These are phyloP conservation scores for Myotis brandtii DNA, from an alignment of 2,113 vertebrate genomes.

Conservation along the genomic window DNA sequence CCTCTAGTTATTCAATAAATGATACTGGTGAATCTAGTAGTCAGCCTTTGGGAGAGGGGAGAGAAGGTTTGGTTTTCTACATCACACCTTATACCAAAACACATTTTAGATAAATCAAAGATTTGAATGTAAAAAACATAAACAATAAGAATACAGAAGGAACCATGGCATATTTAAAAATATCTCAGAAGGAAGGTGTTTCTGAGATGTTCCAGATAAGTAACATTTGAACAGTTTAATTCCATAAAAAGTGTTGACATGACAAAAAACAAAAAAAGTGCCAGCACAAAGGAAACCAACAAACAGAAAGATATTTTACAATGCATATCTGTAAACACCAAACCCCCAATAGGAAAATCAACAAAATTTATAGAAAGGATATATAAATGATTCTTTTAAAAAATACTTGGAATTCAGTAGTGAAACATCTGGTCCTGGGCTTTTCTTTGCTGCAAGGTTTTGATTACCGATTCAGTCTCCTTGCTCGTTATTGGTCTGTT, in stretches of 20 bases:
- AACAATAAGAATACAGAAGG: slow-evolving; percentile 15
- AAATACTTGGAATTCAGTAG: neutral
- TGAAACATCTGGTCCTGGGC: neutral
- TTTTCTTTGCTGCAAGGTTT: slow-evolving; percentile 14
- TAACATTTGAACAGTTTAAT: slow-evolving; percentile 24
- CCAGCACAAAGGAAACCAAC: neutral
- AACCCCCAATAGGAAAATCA: slow-evolving; percentile 2
- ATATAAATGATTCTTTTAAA: neutral
- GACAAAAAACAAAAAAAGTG: neutral
- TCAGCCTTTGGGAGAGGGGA: neutral
- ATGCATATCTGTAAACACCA: neutral
- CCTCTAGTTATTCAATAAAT: neutral
- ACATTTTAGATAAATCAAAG: neutral
- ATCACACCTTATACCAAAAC: slow-evolving; percentile 37
- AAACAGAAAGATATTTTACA: slow-evolving; percentile 3
- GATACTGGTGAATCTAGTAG: neutral
- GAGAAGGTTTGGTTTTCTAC: neutral
- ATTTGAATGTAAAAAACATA: slow-evolving; percentile 2
- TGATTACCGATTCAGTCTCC: neutral
- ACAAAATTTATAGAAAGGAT: neutral
- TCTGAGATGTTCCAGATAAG: neutral
- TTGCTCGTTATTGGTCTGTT: neutral
- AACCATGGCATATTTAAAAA: neutral
- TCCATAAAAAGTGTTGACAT: neutral
- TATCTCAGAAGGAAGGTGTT: neutral